Evolutionary conservation across 2,888 invertebrate genomes (phyloP), one percentile per base, ranked within the genome.

Genomic region (Pilophorus perplexus): DNA sequence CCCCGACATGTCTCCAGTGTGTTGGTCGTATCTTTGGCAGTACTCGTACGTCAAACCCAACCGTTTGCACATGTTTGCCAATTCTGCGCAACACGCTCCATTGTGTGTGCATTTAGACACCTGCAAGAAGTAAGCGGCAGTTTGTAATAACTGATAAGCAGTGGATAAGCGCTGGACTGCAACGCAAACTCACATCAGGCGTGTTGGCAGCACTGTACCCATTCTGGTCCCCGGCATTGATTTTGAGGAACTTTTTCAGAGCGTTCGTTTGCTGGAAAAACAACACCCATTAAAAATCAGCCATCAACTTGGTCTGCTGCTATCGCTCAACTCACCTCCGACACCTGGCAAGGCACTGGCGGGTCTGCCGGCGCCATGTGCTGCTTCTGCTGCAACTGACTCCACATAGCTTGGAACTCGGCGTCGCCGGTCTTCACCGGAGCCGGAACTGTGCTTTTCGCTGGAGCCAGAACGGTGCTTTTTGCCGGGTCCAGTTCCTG

Each of bases 371-470:
- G n/a, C n/a, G n/a, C n/a, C n/a, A n/a, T n/a, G n/a, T n/a, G n/a
- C 2, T 38, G 2, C 8, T 22, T 64, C 28, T 71, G 74, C 72
- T 76, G 72, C 12, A 74, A 70, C 54, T 77, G 77, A 46, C 76
- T 76, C 78, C 78, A 79, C 28, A 79, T 66, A 3, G 75, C 74
- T 67, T 78, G 77, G 52, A 76, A 78, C 52, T 78, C 78, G 0
- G 75, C 72, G 1, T 72, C 66, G 3, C 68, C 70, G 25, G n/a
- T 25, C 23, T 52, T 52, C 12, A 28, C 10, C 1, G 23, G 42
- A 42, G 25, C 16, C 5, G 22, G 23, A n/a, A n/a, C n/a, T 10
- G 12, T 16, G 12, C 37, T 37, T 38, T 37, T 14, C 18, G 33
- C 33, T 2, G 55, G 55, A 22, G 20, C 38, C 20, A 55, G 33